Evolutionary conservation across 2,113 vertebrate genomes (phyloP).

Genomic region (Pachyramphus minor): DNA sequence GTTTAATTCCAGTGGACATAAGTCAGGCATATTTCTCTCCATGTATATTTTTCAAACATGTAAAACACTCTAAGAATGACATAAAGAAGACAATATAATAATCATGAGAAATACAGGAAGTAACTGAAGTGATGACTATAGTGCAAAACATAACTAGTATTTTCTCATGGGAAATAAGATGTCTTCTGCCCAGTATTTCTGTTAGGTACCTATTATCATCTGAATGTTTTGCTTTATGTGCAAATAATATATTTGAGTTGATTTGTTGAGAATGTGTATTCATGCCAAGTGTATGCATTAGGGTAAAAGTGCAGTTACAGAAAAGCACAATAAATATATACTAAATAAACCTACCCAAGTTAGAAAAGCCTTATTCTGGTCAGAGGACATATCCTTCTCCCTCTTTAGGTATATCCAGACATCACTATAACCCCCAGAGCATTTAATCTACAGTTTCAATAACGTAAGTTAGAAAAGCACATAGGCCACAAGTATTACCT

Average conservation of each 20-base stretch:
- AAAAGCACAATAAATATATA: neutral
- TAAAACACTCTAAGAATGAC: neutral
- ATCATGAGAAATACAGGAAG: neutral
- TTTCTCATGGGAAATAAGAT: neutral
- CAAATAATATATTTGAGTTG: neutral
- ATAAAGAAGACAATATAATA: neutral
- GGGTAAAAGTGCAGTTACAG: neutral
- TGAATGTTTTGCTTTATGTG: neutral
- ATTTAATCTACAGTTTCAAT: neutral
- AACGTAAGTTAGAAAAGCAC: neutral
- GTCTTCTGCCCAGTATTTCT: neutral
- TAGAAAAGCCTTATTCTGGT: neutral
- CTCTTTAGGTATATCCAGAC: neutral
- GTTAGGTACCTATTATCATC: neutral
- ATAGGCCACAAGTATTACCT: neutral
- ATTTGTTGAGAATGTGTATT: neutral
- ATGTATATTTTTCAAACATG: neutral
- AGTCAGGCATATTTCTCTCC: neutral
- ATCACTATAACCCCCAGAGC: fast-evolving
- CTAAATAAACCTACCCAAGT: neutral
- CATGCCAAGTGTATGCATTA: neutral
- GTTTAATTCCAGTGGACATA: neutral
- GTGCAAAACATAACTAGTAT: neutral
- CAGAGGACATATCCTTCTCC: neutral
- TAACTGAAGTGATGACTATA: neutral